phyloP scores from a whole-genome alignment of 2,113 vertebrate genomes.

The Tauraco erythrolophus region DNA sequence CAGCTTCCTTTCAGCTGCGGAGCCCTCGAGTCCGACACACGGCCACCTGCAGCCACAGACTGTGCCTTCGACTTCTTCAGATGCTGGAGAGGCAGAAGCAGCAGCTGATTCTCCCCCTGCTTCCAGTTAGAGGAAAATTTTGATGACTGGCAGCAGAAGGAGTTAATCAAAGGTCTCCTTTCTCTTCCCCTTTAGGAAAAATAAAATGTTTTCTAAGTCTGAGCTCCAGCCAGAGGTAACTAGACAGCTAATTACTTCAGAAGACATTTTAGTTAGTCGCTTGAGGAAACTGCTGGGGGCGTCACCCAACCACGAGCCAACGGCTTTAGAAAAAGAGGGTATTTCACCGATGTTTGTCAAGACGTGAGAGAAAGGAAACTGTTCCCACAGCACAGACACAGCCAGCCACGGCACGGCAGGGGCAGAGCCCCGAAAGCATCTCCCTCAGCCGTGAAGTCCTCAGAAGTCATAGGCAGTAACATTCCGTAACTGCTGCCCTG shows the following conservation, averaged over 20 bases:
- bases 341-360: neutral
- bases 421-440: neutral
- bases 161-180: constrained; percentile 12
- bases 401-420: neutral
- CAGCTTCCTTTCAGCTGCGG: neutral
- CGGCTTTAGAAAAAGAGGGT: neutral
- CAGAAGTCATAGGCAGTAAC: rapidly evolving
- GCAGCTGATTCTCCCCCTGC: neutral
- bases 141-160: neutral
- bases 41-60: neutral
- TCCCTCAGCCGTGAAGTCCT: neutral
- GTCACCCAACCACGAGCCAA: neutral
- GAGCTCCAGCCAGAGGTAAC: neutral
- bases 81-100: neutral
- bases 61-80: neutral
- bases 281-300: neutral
- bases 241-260: neutral
- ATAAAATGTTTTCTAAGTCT: neutral
- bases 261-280: neutral
- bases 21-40: neutral
- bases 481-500: neutral
- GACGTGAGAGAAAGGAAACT: neutral
- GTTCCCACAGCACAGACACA: neutral
- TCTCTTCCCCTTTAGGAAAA: neutral
- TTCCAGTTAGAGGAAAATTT: neutral